These are phyloP conservation scores for Fragariocoptes setiger DNA, from an alignment of 1,140 invertebrate species.

Conservation along the genomic window DNA sequence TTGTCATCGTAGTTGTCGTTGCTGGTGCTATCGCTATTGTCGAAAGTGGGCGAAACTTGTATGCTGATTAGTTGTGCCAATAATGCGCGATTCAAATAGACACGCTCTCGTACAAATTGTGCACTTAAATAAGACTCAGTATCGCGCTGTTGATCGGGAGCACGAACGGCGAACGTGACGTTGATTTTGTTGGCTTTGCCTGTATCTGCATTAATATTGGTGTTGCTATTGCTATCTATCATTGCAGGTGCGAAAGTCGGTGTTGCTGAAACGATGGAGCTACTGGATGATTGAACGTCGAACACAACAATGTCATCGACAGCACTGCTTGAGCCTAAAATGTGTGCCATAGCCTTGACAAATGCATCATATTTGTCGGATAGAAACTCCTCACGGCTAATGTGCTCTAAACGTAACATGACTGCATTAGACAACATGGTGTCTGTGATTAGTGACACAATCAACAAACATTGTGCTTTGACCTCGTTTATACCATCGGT, in stretches of 20 bases:
- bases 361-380: conserved; percentile 64
- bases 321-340: conserved; percentile 31
- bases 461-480: conserved; percentile 26
- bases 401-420: conserved; percentile 62
- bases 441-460: conserved; percentile 59
- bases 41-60: conserved; percentile 22
- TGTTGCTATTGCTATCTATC: neutral
- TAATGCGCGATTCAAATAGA: conserved; percentile 58
- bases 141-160: conserved; percentile 36
- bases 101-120: conserved; percentile 62
- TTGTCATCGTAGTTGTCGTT: no score
- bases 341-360: conserved; percentile 56
- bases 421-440: conserved; percentile 82
- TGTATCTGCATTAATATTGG: conserved; percentile 28
- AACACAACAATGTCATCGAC: conserved; percentile 76
- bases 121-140: conserved; percentile 40
- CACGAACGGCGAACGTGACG: conserved; percentile 63
- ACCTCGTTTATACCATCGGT: conserved; percentile 25
- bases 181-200: conserved; percentile 75
- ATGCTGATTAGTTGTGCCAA: conserved; percentile 54
- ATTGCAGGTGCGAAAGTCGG: neutral
- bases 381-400: conserved; percentile 69
- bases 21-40: no score
- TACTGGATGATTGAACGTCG: conserved; percentile 25
- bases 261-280: neutral